Conservation (phyloP, 1,140 invertebrate genomes). For the Trichonephila clavata region DNA sequence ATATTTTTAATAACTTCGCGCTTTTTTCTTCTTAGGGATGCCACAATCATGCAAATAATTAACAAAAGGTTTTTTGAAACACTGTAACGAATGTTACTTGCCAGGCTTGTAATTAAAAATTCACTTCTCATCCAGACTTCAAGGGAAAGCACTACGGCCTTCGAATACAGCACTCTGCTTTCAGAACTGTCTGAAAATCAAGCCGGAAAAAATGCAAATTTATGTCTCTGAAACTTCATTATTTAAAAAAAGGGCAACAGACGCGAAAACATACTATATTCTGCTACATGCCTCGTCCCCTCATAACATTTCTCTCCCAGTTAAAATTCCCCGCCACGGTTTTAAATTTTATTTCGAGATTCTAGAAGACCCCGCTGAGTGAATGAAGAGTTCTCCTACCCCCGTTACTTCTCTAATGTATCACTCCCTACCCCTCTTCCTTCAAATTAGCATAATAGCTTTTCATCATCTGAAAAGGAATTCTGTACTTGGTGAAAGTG, state of each 20-base stretch:
- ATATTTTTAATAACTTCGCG: no score
- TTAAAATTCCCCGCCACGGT: neutral
- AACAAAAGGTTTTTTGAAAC: no score
- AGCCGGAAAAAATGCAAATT: neutral
- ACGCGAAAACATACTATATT: neutral
- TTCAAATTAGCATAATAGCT: slow-evolving; percentile 59
- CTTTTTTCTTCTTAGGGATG: no score
- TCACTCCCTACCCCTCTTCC: neutral
- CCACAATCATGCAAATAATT: no score
- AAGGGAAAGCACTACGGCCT: no score
- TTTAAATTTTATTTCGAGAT: neutral
- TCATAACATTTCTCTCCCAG: neutral
- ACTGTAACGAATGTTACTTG: no score
- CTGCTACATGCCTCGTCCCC: neutral
- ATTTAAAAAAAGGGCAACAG: no score
- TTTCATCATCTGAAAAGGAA: slow-evolving; percentile 24
- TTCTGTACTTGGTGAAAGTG: neutral
- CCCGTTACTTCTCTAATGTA: slow-evolving; percentile 44
- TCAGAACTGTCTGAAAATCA: neutral
- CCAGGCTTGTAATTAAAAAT: no score
- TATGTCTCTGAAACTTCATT: neutral
- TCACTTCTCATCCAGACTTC: no score
- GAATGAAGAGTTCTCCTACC: neutral
- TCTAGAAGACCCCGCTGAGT: neutral
- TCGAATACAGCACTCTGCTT: no score